Conservation (phyloP, 2,797 vertebrate species). For the Podargus strigoides region DNA sequence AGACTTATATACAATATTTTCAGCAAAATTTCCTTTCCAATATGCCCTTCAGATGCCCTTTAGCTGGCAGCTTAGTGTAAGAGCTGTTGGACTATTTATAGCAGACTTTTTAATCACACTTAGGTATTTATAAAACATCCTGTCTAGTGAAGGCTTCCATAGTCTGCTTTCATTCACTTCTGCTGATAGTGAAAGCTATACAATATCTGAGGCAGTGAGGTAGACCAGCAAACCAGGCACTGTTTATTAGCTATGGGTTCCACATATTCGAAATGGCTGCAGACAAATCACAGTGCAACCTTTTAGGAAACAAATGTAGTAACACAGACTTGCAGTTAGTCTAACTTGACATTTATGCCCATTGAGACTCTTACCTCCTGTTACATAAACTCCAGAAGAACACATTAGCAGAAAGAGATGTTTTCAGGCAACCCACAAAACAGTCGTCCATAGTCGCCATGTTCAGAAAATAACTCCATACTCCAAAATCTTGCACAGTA, state of each 20-base stretch:
- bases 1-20: not conserved
- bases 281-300: not conserved
- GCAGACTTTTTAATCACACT: not conserved
- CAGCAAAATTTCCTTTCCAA: not conserved
- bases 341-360: not conserved
- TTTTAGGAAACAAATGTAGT: not conserved
- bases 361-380: not conserved
- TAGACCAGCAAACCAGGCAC: not conserved
- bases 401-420: not conserved
- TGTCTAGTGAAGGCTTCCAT: not conserved
- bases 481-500: not conserved
- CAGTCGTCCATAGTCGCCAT: not conserved
- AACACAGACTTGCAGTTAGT: not conserved
- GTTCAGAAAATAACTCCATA: not conserved
- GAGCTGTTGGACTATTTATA: slow-evolving; percentile 56
- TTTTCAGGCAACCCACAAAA: not conserved
- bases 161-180: slow-evolving; percentile 26
- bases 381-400: not conserved
- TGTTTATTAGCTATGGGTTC: not conserved
- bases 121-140: slow-evolving; percentile 36
- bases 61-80: not conserved
- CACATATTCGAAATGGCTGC: not conserved
- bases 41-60: slow-evolving; percentile 5
- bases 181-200: slow-evolving; percentile 14
- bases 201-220: not conserved